Base-by-base conservation (phyloP, 2,113 vertebrate genomes). In the Esox niger region DNA sequence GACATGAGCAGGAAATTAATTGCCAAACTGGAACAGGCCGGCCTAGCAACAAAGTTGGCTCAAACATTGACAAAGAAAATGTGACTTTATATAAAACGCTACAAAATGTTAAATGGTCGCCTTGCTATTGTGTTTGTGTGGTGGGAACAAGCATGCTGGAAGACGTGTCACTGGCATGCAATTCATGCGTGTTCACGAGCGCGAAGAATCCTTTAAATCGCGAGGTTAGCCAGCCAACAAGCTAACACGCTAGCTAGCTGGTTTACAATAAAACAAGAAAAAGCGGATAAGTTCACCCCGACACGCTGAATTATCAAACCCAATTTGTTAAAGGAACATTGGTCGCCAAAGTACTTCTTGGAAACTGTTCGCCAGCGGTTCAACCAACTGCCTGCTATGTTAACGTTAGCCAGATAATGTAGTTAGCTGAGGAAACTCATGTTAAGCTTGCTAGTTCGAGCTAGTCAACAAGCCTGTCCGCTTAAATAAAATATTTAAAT, bases 131-230 rank as follows among this genome's bases (percentile, higher is more conserved):
- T 31, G 7, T 7, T 60, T 2, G 55, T 11, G 3, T 3, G 17
- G 56, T 62, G 65, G 62, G 67, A 77, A 69, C 70, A n/a, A 76
- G 62, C 78, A 78, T 76, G 79, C 82, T 66, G 72, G 73, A 83
- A 84, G 86, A 88, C 84, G 83, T 88, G 85, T 88, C 86, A 80
- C 82, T 67, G 59, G 43, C 15, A 70, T 77, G 76, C 84, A 69
- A 76, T 80, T 67, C 59, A 82, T 17, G 38, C 38, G 6, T 35
- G 32, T 33, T 23, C 31, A 35, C 31, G 59, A 35, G 30, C 59
- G 59, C 59, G n/a, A 61, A 61, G 31, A 21, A 61, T 61, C n/a
- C 1, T 9, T 23, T n/a, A 21, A 52, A n/a, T 23, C 47, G 38
- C 38, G 15, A 17, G 38, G 15, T 43, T 43, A 52, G 47, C n/a